A percentile compares a stretch with the other conserved stretches of the same genome.
These are phyloP conservation scores for Melanotaenia nigrans DNA, from an alignment of 2,797 vertebrate genomes.

Conservation along the genomic window DNA sequence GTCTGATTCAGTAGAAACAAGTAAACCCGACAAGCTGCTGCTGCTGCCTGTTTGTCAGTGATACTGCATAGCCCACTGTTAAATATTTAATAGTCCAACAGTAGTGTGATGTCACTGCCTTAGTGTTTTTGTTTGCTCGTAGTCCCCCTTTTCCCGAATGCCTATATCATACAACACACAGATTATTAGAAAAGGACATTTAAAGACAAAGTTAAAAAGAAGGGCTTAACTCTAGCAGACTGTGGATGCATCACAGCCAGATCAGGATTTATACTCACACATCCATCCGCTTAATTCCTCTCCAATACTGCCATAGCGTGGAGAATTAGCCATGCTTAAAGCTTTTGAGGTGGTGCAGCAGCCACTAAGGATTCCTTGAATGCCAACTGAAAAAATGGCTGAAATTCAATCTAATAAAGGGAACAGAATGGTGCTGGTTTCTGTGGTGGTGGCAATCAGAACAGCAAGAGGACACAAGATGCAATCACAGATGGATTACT, in stretches of 20 bases:
- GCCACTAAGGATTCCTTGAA: conserved; percentile 47
- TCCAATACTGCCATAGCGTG: conserved; percentile 28
- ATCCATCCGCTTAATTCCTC: conserved; percentile 38
- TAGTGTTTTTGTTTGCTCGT: conserved; percentile 37
- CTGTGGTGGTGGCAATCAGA: conserved; percentile 49
- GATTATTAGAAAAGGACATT: conserved; percentile 20
- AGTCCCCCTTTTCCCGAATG: not conserved
- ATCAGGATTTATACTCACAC: conserved; percentile 26
- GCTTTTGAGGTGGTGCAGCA: conserved; percentile 43
- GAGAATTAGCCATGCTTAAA: conserved; percentile 57
- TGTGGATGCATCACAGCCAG: conserved; percentile 41
- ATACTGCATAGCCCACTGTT: conserved; percentile 53
- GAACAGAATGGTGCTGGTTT: conserved; percentile 19
- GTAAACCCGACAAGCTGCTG: conserved; percentile 68
- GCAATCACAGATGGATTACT: not conserved
- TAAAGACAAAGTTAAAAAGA: conserved; percentile 20
- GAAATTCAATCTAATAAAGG: conserved; percentile 54
- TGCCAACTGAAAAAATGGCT: conserved; percentile 54
- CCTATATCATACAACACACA: conserved; percentile 24
- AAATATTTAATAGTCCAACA: conserved; percentile 59
- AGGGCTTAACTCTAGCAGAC: conserved; percentile 37
- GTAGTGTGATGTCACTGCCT: conserved; percentile 47
- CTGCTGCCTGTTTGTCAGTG: conserved; percentile 52
- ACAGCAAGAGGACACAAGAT: conserved; percentile 33
- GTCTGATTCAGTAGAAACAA: conserved; percentile 50